These are phyloP conservation scores for Sarcophaga carnaria DNA, from an alignment of 2,888 invertebrate genomes.

Conservation along the genomic window DNA sequence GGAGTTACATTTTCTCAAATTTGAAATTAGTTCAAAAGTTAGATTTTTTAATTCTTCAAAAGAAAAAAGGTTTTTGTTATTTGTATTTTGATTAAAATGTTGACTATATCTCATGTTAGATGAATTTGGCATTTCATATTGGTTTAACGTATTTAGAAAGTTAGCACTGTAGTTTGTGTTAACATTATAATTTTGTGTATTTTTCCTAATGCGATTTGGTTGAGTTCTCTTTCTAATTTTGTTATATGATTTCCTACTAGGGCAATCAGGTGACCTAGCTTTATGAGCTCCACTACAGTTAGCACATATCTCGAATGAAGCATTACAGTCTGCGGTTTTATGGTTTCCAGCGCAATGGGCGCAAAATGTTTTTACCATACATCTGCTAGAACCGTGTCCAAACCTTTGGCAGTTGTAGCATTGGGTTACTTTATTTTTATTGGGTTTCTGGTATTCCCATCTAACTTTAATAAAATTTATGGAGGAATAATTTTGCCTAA, in stretches of 20 bases:
- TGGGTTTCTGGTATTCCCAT: slow-evolving; percentile 13
- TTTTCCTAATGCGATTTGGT: not conserved
- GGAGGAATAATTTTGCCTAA: slow-evolving; percentile 9
- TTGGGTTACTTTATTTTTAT: slow-evolving; percentile 6
- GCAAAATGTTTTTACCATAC: slow-evolving; percentile 30
- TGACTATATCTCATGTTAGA: not conserved
- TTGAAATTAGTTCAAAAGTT: slow-evolving; percentile 18
- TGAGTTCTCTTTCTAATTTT: not conserved
- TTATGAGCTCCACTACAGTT: slow-evolving; percentile 1
- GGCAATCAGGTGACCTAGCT: not conserved
- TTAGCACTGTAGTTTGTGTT: not conserved
- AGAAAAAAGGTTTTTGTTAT: slow-evolving; percentile 6
- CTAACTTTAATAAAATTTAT: slow-evolving; percentile 4
- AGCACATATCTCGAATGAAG: not conserved
- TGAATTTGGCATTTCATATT: not conserved
- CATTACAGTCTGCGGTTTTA: not conserved
- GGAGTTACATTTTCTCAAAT: slow-evolving; percentile 2
- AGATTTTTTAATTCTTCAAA: slow-evolving; percentile 29
- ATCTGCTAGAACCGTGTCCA: slow-evolving; percentile 14
- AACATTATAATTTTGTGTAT: not conserved
- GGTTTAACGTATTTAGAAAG: not conserved
- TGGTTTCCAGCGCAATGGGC: slow-evolving; percentile 13
- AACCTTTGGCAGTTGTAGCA: slow-evolving; percentile 33
- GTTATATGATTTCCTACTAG: not conserved
- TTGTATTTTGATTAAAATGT: not conserved